Evolutionary conservation across 2,888 invertebrate genomes (phyloP).

Genomic region (Dascillus cervinus): DNA sequence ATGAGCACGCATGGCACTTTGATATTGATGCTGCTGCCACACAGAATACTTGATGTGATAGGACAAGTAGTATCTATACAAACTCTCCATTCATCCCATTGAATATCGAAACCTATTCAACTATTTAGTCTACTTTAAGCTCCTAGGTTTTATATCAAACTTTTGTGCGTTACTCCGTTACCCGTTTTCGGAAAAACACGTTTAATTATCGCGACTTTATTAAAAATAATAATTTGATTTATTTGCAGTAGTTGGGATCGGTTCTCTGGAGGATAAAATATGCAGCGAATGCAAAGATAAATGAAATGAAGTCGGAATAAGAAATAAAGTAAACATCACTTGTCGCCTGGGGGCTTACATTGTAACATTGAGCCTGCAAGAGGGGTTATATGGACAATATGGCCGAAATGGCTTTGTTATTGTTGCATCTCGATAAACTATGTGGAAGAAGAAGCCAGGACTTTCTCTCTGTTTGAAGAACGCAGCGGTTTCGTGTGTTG

Average conservation of each 20-base stretch:
- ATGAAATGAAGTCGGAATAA: constrained; percentile 37
- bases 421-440: no score
- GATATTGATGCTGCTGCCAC: constrained; percentile 17
- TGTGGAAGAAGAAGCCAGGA: no score
- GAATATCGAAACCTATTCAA: neutral
- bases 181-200: no score
- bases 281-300: constrained; percentile 29
- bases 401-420: no score
- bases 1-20: constrained; percentile 16
- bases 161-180: no score
- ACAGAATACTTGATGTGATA: constrained; percentile 17
- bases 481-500: no score
- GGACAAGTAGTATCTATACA: constrained; percentile 17
- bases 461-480: no score
- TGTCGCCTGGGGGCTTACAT: constrained; percentile 35
- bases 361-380: constrained; percentile 31
- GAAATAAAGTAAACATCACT: constrained; percentile 41
- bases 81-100: constrained; percentile 9
- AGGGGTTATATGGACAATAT: constrained; percentile 26
- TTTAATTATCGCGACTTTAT: no score
- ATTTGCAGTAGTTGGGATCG: no score
- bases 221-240: no score
- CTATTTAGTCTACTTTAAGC: neutral
- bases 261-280: no score
- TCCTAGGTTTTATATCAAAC: no score